Percentiles rank a stretch among this genome's conserved stretches.
These are phyloP conservation scores for Tragulus kanchil DNA, from an alignment of 2,113 vertebrate genomes.

Conservation along the genomic window DNA sequence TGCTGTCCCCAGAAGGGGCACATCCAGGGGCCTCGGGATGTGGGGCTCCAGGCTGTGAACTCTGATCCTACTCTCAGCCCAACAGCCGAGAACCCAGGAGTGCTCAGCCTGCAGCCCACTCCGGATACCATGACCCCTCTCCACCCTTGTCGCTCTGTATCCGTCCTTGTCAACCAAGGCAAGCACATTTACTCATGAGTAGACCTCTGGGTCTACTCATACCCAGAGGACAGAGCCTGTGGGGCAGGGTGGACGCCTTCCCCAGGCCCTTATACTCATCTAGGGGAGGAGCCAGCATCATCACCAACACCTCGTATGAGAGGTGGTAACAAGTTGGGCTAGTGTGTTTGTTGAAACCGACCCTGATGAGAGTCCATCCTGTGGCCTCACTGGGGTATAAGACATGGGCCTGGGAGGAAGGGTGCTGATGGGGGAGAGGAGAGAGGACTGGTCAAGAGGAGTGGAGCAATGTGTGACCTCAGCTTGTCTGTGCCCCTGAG, in stretches of 20 bases:
- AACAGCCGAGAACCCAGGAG: background rate
- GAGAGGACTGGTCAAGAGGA: background rate
- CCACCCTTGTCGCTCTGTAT: background rate
- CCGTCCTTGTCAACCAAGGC: background rate
- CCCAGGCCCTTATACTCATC: background rate
- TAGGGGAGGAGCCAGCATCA: background rate
- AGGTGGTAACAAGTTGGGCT: background rate
- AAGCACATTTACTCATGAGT: background rate
- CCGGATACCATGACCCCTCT: background rate
- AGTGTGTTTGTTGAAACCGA: background rate
- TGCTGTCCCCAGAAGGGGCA: background rate
- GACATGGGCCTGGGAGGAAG: background rate
- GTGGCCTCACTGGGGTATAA: background rate
- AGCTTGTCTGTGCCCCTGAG: background rate
- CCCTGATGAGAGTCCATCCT: background rate
- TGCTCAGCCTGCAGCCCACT: background rate
- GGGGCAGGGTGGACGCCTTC: background rate
- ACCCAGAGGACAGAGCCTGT: background rate
- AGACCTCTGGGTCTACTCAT: background rate
- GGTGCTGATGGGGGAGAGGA: no score
- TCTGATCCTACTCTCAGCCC: background rate
- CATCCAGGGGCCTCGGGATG: background rate
- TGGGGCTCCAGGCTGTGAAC: background rate
- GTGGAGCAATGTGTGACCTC: background rate
- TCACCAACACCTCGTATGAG: background rate